Conservation (phyloP, 1,140 invertebrate species). For the Papilio polyxenes region DNA sequence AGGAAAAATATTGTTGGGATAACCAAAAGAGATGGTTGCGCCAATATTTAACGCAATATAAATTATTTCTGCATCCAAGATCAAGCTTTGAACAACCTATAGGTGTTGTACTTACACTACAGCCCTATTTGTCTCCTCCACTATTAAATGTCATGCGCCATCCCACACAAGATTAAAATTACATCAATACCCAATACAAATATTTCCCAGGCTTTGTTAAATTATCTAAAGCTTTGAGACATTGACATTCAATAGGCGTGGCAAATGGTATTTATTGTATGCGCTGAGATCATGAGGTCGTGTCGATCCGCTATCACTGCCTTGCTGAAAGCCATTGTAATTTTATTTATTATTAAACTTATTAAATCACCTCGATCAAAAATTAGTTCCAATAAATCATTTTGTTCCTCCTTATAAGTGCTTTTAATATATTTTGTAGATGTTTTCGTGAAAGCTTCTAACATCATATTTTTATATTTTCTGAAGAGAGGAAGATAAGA, state of each 20-base stretch:
- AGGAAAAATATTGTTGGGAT: background rate
- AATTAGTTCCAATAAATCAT: too few species aligned
- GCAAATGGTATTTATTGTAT: constrained; percentile 27
- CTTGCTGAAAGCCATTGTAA: background rate
- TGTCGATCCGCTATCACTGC: constrained; percentile 29
- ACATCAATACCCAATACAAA: background rate
- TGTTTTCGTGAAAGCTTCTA: background rate
- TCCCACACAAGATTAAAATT: background rate
- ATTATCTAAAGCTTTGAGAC: constrained; percentile 3
- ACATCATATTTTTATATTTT: background rate
- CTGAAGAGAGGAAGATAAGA: too few species aligned
- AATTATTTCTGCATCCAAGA: too few species aligned
- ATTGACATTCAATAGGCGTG: constrained; percentile 32
- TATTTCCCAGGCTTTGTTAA: constrained; percentile 23
- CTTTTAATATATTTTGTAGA: too few species aligned
- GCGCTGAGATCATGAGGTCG: constrained; percentile 5
- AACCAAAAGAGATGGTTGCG: background rate
- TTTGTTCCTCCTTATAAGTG: too few species aligned
- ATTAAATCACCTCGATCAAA: background rate
- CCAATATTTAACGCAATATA: background rate
- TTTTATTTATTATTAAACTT: background rate
- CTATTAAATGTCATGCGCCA: background rate
- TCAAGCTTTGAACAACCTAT: too few species aligned
- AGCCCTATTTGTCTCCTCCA: background rate
- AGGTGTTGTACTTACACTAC: too few species aligned